Conservation (phyloP, 1,140 invertebrate genomes). For the Ectropis grisescens region DNA sequence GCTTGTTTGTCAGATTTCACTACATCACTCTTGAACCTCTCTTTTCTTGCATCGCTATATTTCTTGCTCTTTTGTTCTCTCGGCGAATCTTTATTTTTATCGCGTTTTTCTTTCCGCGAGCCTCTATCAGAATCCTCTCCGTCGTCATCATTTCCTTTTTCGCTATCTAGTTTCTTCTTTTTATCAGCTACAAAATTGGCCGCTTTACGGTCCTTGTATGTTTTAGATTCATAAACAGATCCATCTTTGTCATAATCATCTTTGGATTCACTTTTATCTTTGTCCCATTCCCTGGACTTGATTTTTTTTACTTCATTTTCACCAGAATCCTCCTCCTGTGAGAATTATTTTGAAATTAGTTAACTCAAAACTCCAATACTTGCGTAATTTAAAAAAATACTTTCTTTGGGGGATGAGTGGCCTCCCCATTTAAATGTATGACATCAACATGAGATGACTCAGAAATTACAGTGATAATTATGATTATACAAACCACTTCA, state of each 20-base stretch:
- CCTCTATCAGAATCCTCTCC: conserved; percentile 33
- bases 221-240: conserved; percentile 48
- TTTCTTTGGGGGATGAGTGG: too few species aligned
- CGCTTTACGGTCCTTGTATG: conserved; percentile 48
- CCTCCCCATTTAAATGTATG: too few species aligned
- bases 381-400: too few species aligned
- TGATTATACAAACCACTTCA: too few species aligned
- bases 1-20: conserved; percentile 45
- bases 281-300: conserved; percentile 60
- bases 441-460: too few species aligned
- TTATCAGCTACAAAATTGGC: conserved; percentile 32
- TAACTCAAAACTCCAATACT: too few species aligned
- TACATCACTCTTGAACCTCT: conserved; percentile 44
- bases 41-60: conserved; percentile 62
- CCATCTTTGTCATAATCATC: conserved; percentile 58
- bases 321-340: conserved; percentile 54
- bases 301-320: conserved; percentile 64
- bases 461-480: too few species aligned
- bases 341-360: too few species aligned
- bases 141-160: conserved; percentile 46
- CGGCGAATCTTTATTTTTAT: conserved; percentile 49
- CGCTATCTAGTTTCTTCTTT: conserved; percentile 50
- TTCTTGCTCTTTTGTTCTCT: conserved; percentile 63
- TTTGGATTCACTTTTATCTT: conserved; percentile 56
- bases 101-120: conserved; percentile 46